A percentile compares a stretch with the other conserved stretches of the same genome.
Conservation (phyloP, 2,888 invertebrate genomes). For the Pristionchus japonicus region DNA sequence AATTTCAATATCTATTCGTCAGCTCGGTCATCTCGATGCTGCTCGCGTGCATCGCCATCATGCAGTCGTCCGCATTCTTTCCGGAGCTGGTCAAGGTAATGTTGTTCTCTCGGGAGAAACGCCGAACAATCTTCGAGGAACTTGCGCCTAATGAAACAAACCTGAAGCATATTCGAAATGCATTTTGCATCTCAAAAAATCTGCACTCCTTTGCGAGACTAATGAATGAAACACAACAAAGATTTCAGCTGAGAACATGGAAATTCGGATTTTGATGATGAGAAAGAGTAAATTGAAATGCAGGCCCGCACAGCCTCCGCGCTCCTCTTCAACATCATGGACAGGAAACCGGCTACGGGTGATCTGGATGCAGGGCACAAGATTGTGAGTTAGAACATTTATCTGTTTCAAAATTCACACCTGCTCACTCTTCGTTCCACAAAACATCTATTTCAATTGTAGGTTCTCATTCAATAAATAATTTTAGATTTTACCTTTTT, state of each 20-base stretch:
- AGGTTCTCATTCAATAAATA: no score
- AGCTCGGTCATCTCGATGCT: conserved; percentile 53
- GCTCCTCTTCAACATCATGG: conserved; percentile 75
- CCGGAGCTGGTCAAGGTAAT: conserved; percentile 44
- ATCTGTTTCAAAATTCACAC: no score
- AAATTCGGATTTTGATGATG: neutral
- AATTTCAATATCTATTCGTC: no score
- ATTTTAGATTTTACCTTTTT: no score
- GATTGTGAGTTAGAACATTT: conserved; percentile 39
- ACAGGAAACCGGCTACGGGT: conserved; percentile 75
- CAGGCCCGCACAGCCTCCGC: conserved; percentile 71
- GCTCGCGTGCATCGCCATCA: conserved; percentile 46
- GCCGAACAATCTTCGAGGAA: conserved; percentile 52
- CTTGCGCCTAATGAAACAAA: conserved; percentile 55
- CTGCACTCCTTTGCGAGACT: no score
- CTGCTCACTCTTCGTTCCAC: no score
- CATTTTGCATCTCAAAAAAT: no score
- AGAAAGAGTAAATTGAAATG: neutral
- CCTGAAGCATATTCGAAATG: no score
- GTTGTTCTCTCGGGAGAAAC: no score
- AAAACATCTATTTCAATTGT: no score
- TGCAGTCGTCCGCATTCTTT: conserved; percentile 43
- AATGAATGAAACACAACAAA: no score
- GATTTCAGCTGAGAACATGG: no score
- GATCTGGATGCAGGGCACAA: conserved; percentile 60